Evolutionary conservation across 2,888 invertebrate genomes (phyloP), one percentile per base, ranked within the genome.

Genomic region (Papilio protenor): DNA sequence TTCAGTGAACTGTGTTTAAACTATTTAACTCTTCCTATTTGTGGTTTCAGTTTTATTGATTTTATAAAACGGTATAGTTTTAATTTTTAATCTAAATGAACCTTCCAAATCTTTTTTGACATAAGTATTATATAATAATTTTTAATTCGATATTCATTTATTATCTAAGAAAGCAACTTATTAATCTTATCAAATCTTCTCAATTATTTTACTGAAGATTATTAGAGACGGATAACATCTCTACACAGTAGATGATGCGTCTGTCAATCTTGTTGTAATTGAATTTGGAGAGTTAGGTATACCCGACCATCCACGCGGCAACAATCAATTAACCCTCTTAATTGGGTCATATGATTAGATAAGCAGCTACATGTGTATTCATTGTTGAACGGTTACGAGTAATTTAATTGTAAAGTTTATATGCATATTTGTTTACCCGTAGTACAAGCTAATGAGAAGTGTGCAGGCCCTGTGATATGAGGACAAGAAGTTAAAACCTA

Each of bases 251-350:
- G 6, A 71, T 27, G 16, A 27, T 27, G 49, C 40, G 40, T 49
- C 71, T 71, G 49, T 71, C 71, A 71, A 71, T 71, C 71, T 70
- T 49, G 47, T 70, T 49, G 47, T 71, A 49, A 52, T 70, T 71
- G 49, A 71, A 49, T 71, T 21, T 71, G 45, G 45, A 27, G 10
- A 71, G 49, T 23, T 49, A 18, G 4, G 23, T 59, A 45, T 21
- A 6, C 47, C 40, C 47, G 14, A 49, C 71, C 18, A 52, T 12
- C 23, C 18, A 71, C 47, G 23, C 49, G 49, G 23, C 23, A 71
- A 71, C 27, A 71, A 71, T 71, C 71, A 71, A 71, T 71, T 71
- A 49, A 23, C 49, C 71, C 27, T 27, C 27, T 23, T 52, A 70
- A 71, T 71, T 49, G 71, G 71, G 49, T 71, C 71, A 27, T 18